A percentile compares a stretch with the other conserved stretches of the same genome.
Conservation (phyloP, 2,113 vertebrate species). For the Fulica atra region DNA sequence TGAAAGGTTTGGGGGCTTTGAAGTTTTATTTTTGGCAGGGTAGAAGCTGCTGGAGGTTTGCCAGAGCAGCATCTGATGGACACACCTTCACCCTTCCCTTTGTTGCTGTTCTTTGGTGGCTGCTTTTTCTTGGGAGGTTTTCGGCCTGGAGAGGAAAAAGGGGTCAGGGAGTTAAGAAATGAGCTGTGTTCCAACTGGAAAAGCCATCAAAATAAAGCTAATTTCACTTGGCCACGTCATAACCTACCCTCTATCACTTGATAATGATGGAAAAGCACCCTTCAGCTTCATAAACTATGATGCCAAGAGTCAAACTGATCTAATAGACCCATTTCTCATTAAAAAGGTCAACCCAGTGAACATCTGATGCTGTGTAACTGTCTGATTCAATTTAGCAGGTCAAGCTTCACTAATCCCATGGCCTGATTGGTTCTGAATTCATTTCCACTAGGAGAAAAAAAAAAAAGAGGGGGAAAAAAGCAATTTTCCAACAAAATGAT, state of each 20-base stretch:
- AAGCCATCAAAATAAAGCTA: slow-evolving; percentile 42
- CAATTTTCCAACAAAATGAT: neutral
- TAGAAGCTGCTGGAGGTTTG: neutral
- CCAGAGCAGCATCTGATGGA: neutral
- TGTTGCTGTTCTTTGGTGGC: neutral
- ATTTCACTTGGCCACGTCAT: slow-evolving; percentile 33
- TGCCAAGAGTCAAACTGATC: slow-evolving; percentile 44
- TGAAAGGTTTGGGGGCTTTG: fast-evolving
- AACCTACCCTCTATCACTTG: neutral
- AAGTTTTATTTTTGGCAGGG: neutral
- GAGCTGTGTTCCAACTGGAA: slow-evolving; percentile 44
- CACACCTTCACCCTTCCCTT: neutral
- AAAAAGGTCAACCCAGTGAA: slow-evolving; percentile 70
- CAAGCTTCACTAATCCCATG: slow-evolving; percentile 68
- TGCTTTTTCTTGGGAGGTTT: slow-evolving; percentile 7
- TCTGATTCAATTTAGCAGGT: slow-evolving; percentile 71
- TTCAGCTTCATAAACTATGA: slow-evolving; percentile 60
- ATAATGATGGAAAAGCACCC: slow-evolving; percentile 55
- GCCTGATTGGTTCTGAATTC: slow-evolving; percentile 39
- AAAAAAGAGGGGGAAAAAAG: neutral
- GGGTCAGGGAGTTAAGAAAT: slow-evolving; percentile 66
- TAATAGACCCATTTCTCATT: slow-evolving; percentile 74
- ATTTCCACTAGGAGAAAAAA: neutral
- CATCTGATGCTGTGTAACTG: slow-evolving; percentile 55
- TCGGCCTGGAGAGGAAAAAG: neutral